These are phyloP conservation scores for Anguilla marmorata DNA, from an alignment of 2,797 vertebrate species.

Conservation along the genomic window DNA sequence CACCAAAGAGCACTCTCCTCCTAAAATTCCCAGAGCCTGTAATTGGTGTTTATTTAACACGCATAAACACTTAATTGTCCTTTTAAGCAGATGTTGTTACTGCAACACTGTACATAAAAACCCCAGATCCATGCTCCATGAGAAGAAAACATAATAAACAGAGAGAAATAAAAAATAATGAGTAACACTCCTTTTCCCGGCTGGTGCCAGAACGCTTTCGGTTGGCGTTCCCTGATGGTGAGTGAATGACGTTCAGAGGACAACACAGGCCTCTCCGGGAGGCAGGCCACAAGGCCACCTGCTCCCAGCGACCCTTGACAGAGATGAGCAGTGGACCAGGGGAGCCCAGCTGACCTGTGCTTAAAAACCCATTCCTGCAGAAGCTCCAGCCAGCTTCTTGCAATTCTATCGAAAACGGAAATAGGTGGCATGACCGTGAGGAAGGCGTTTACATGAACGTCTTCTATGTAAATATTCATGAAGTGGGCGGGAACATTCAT, in stretches of 20 bases:
- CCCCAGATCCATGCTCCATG: constrained; percentile 40
- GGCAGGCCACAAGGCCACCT: constrained; percentile 36
- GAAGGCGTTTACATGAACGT: background rate
- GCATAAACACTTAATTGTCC: constrained; percentile 50
- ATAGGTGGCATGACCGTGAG: background rate
- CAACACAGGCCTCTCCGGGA: constrained; percentile 35
- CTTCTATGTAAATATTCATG: background rate
- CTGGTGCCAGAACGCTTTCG: constrained; percentile 24
- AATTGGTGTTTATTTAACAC: constrained; percentile 44
- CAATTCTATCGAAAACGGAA: background rate
- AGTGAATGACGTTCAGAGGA: background rate
- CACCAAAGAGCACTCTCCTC: constrained; percentile 25
- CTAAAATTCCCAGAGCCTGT: constrained; percentile 28
- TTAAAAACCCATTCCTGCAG: background rate
- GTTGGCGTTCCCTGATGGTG: background rate
- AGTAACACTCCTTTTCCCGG: constrained; percentile 40
- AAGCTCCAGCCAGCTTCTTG: background rate
- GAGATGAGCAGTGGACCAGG: constrained; percentile 10
- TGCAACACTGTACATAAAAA: constrained; percentile 44
- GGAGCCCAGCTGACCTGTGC: background rate
- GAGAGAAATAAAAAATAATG: constrained; percentile 52
- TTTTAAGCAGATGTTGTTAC: constrained; percentile 42
- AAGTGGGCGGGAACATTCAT: background rate
- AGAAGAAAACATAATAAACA: constrained; percentile 54
- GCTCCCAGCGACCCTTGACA: constrained; percentile 8